Base-by-base conservation (phyloP, 2,888 invertebrate species). In the Carcina quercana region DNA sequence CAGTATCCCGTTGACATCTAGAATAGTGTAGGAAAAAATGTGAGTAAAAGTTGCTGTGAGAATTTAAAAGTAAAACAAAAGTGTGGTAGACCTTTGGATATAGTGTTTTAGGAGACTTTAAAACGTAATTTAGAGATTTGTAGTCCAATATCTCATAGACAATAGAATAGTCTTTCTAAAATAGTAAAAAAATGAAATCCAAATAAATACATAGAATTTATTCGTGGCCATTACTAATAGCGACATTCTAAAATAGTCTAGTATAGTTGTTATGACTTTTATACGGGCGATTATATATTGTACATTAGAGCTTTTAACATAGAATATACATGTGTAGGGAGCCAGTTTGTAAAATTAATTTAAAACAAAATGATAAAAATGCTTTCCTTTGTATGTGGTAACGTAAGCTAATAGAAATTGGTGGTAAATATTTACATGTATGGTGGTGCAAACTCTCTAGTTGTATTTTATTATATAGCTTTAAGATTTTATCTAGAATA, bases 361-460 rank as follows among this genome's bases (percentile, higher is more conserved):
- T 56, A 39, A 50, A 49, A 54, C 43, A 42, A 45, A 44, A 39
- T 46, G 11, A 6, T 24, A 6, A 24, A 24, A 6, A 42, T 42
- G 26, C 42, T n/a, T n/a, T n/a, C n/a, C 53, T 47, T 46, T 50
- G 43, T 45, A 51, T 54, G 64, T 68, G 71, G 67, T 43, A 38
- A 53, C 42, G 56, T 63, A 59, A 72, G 53, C 56, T 41, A 50
- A 67, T 63, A 69, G 64, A 50, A 54, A 53, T 59, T 68, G 68
- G 66, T 69, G 70, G 67, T 66, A 59, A 52, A 54, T n/a, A 26
- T 64, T 54, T 49, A 51, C 67, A 6, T 71, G 53, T 75, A 72
- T 79, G 83, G 83, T 83, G 83, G 83, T 83, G 83, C 83, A 82
- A 83, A 76, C 79, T 82, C 78, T 68, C 20, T 73, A 69, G 68